Evolutionary conservation across 2,888 invertebrate species (phyloP).

Genomic region (Dione vanillae): DNA sequence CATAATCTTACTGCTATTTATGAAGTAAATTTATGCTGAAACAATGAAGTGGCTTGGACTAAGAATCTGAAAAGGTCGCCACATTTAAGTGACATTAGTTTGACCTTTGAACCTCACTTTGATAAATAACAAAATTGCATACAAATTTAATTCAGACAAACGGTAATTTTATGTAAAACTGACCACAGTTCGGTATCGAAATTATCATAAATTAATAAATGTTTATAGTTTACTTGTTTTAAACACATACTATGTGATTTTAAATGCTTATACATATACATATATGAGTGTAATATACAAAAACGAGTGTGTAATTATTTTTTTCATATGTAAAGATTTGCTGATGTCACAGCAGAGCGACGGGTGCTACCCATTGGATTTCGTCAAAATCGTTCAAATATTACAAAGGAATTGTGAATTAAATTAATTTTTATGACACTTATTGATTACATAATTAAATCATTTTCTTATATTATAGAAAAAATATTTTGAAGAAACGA

Average conservation of each 20-base stretch:
- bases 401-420: no score
- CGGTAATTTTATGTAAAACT: slow-evolving; percentile 21
- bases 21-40: not conserved
- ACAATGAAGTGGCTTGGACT: slow-evolving; percentile 12
- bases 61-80: slow-evolving; percentile 22
- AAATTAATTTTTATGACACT: no score
- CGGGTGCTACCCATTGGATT: no score
- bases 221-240: not conserved
- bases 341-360: no score
- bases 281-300: not conserved
- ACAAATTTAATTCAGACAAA: slow-evolving; percentile 18
- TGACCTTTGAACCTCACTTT: slow-evolving; percentile 25
- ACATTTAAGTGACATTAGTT: slow-evolving; percentile 27
- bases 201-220: slow-evolving; percentile 18
- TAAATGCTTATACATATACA: not conserved
- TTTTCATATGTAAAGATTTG: no score
- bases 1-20: not conserved
- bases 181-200: slow-evolving; percentile 4
- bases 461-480: no score
- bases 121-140: slow-evolving; percentile 15
- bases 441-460: no score
- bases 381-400: no score
- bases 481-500: no score
- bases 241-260: not conserved
- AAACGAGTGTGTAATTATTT: no score